Conservation (phyloP, 2,888 invertebrate species). For the Nomada ferruginata region DNA sequence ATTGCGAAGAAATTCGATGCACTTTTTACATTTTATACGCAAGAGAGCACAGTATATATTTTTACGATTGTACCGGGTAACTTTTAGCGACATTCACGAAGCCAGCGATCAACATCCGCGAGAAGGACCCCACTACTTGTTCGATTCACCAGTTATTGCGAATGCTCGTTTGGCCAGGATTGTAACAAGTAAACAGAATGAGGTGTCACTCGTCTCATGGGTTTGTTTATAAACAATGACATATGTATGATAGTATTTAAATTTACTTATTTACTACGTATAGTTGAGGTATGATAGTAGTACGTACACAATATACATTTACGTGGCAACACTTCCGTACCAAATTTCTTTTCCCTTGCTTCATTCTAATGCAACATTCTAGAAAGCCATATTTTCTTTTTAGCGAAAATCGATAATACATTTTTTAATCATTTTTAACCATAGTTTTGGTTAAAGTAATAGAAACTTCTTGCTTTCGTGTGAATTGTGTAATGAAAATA, state of each 20-base stretch:
- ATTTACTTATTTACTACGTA: background rate
- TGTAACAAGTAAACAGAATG: conserved; percentile 50
- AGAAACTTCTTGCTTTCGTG: background rate
- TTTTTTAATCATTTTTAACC: background rate
- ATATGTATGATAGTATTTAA: conserved; percentile 8
- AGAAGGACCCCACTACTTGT: conserved; percentile 78
- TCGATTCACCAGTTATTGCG: conserved; percentile 75
- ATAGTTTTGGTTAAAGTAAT: background rate
- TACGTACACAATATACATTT: background rate
- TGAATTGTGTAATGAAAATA: background rate
- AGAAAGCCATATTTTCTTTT: background rate
- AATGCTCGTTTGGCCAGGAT: conserved; percentile 71
- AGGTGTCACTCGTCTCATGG: conserved; percentile 46
- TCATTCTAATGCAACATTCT: background rate
- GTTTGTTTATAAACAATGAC: conserved; percentile 57
- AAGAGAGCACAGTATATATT: conserved; percentile 23
- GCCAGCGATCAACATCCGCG: conserved; percentile 76
- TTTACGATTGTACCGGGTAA: conserved; percentile 54
- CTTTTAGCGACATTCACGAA: conserved; percentile 67
- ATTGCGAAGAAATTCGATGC: conserved; percentile 7
- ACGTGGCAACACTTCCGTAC: background rate
- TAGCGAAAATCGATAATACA: background rate
- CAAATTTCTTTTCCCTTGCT: background rate
- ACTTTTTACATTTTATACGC: conserved; percentile 27
- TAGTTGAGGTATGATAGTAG: background rate